These are phyloP conservation scores for Nothobranchius furzeri DNA, from an alignment of 2,113 vertebrate species.

Conservation along the genomic window DNA sequence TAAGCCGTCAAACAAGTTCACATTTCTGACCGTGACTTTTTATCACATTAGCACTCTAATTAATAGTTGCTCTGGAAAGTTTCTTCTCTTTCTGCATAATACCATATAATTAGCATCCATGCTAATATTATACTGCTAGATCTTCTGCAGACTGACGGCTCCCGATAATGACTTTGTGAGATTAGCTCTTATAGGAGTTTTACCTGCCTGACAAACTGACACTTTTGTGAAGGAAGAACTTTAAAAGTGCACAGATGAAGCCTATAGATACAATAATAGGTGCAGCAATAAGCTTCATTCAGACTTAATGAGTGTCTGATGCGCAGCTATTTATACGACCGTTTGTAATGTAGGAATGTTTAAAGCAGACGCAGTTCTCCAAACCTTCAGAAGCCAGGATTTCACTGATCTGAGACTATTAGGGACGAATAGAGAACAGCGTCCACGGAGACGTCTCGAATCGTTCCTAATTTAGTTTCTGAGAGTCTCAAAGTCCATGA, in stretches of 20 bases:
- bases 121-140: not conserved
- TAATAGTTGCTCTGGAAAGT: not conserved
- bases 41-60: constrained; percentile 1
- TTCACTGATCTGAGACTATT: no score
- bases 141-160: constrained; percentile 8
- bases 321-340: no score
- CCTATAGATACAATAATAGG: not conserved
- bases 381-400: no score
- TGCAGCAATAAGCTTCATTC: not conserved
- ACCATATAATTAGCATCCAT: not conserved
- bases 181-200: not conserved
- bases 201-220: not conserved
- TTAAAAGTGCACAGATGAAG: not conserved
- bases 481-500: no score
- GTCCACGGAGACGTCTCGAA: no score
- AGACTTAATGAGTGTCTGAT: not conserved
- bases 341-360: no score
- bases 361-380: no score
- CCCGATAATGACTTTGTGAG: not conserved
- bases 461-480: no score
- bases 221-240: not conserved
- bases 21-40: not conserved
- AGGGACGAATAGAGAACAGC: no score
- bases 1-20: not conserved
- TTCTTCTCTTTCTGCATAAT: constrained; percentile 8